Base-by-base conservation (phyloP, 1,140 invertebrate genomes). In the Pteromalus puparum region DNA sequence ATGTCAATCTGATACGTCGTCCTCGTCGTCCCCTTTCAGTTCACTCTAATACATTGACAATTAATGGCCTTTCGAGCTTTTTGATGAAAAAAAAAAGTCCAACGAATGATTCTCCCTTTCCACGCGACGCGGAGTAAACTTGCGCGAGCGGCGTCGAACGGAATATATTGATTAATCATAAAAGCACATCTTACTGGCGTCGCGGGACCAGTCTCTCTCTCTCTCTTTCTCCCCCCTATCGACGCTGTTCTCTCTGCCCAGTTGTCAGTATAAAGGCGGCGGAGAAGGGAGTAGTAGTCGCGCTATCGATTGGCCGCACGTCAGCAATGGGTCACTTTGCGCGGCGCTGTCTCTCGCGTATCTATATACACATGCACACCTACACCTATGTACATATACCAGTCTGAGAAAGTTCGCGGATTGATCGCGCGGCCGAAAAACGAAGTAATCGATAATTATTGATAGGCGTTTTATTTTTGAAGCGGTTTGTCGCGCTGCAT, bases 1-100 rank as follows among this genome's bases (percentile, higher is more conserved):
- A 86, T 90, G 89, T 92, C 90, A 89, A 88, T 87, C 86, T 65
- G 79, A 84, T 73, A 87, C 86, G 88, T 85, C 82, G 73, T 48
- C 46, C 68, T 38, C 72, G 34, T 53, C 65, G 13, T 74, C 26
- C 68, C 42, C 34, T 73, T 75, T 73, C 72, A 68, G 42, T 38
- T 48, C 61, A 83, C 72, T 18, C 18, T 77, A 70, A 70, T 83
- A 67, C 90, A 88, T 80, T 86, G 87, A 87, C 76, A 84, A 53
- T 81, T 81, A 67, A 65, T 42, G 46, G 24, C 30, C 30, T 42
- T 21, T 67, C 15, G 34, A 30, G 38, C 53, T 65, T 82, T 68
- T 77, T 70, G 73, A 48, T 67, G 67, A 70, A 72, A n/a, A 81
- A 81, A 76, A 75, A 70, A 28, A 26, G 24, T 70, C 67, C 9